Evolutionary conservation across 2,113 vertebrate species (phyloP).

Genomic region (Notechis scutatus): DNA sequence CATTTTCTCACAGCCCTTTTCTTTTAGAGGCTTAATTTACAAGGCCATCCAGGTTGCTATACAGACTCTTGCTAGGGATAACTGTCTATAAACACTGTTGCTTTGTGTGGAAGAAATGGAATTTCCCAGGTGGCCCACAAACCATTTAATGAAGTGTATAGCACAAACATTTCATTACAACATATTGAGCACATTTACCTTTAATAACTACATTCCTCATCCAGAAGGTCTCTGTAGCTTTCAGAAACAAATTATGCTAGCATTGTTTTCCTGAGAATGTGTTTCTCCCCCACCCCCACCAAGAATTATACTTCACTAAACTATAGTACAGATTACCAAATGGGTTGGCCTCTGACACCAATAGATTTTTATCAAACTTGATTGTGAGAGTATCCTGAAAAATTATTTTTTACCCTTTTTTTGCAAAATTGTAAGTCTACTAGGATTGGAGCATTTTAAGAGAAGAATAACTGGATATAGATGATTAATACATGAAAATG

Average conservation of each 20-base stretch:
- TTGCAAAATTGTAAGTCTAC: conserved; percentile 66
- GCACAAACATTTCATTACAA: conserved; percentile 81
- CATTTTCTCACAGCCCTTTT: conserved; percentile 3
- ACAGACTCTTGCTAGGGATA: conserved; percentile 52
- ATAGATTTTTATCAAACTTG: conserved; percentile 69
- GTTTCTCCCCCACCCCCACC: conserved; percentile 59
- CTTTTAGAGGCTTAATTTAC: neutral
- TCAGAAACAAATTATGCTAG: conserved; percentile 76
- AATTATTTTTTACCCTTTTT: conserved; percentile 36
- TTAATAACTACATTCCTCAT: conserved; percentile 78
- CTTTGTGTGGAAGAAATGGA: conserved; percentile 50
- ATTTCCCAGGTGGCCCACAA: conserved; percentile 76
- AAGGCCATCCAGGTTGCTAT: conserved; percentile 5
- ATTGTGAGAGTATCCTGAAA: conserved; percentile 61
- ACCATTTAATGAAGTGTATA: conserved; percentile 76
- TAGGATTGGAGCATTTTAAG: conserved; percentile 43
- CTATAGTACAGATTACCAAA: conserved; percentile 78
- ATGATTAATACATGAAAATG: neutral
- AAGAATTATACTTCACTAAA: conserved; percentile 70
- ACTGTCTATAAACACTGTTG: conserved; percentile 43
- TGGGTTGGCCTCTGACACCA: conserved; percentile 70
- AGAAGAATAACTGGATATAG: neutral
- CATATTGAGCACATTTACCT: conserved; percentile 77
- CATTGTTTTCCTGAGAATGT: conserved; percentile 72
- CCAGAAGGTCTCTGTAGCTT: conserved; percentile 72